These are phyloP conservation scores for Cosmopolites sordidus DNA, from an alignment of 2,888 invertebrate genomes.

Conservation along the genomic window DNA sequence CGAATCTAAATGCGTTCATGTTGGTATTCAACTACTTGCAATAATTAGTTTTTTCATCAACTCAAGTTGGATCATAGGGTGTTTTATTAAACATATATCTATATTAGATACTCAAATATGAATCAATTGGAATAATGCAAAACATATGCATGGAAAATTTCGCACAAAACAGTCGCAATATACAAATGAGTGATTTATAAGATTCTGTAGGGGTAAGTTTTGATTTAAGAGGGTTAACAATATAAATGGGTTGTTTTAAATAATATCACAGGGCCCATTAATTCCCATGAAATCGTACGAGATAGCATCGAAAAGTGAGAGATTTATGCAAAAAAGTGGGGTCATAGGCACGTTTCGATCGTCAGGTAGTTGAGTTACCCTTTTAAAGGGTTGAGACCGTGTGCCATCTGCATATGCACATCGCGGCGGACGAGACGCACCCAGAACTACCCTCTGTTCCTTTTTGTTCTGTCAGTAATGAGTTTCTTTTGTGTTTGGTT, in stretches of 20 bases:
- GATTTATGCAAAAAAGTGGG: slow-evolving; percentile 25
- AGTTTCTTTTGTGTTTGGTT: slow-evolving; percentile 30
- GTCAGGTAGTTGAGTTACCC: background rate
- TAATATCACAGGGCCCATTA: slow-evolving; percentile 49
- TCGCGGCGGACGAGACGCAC: background rate
- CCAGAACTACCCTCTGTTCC: slow-evolving; percentile 29
- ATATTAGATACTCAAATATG: background rate
- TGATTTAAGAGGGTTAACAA: slow-evolving; percentile 37
- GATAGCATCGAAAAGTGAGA: slow-evolving; percentile 25
- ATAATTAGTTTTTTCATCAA: no score
- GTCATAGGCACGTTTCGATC: background rate
- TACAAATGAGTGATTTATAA: slow-evolving; percentile 26
- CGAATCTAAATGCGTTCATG: no score
- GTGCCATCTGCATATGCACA: background rate
- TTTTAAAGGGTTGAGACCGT: background rate
- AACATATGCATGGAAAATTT: slow-evolving; percentile 26
- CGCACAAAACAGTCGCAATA: slow-evolving; percentile 20
- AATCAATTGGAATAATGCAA: slow-evolving; percentile 12
- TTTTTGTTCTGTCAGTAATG: slow-evolving; percentile 37
- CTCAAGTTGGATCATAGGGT: no score
- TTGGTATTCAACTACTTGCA: no score
- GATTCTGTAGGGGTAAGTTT: slow-evolving; percentile 20
- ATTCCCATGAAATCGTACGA: slow-evolving; percentile 40
- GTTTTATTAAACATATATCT: background rate
- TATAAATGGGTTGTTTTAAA: slow-evolving; percentile 41